These are phyloP conservation scores for Ispidina lecontei DNA, from an alignment of 2,797 vertebrate genomes.

Conservation along the genomic window DNA sequence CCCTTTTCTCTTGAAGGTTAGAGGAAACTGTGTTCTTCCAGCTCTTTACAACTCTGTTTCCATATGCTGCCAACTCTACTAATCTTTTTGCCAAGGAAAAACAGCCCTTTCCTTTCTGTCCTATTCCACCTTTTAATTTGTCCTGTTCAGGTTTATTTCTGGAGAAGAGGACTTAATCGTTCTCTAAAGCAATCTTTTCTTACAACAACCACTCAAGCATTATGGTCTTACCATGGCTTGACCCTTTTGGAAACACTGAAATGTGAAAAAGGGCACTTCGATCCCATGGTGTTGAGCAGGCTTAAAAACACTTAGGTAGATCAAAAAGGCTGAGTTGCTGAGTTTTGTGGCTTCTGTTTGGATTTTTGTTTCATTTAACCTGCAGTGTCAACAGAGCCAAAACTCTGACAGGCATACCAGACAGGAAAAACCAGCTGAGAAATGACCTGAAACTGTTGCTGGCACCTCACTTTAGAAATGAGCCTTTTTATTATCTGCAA, in stretches of 20 bases:
- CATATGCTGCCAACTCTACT: background rate
- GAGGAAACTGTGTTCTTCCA: constrained; percentile 8
- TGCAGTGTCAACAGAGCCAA: constrained; percentile 12
- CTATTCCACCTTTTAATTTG: background rate
- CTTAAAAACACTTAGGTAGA: constrained; percentile 20
- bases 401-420: background rate
- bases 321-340: background rate
- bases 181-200: background rate
- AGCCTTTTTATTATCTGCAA: background rate
- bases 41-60: background rate
- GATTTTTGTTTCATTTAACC: constrained; percentile 42
- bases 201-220: background rate
- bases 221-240: background rate
- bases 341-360: constrained; percentile 40
- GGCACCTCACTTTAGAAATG: background rate
- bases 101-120: background rate
- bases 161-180: background rate
- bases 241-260: background rate
- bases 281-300: constrained; percentile 6
- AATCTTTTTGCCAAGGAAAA: background rate
- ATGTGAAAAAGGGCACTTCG: background rate
- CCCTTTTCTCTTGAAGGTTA: background rate
- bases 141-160: background rate
- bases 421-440: constrained; percentile 12
- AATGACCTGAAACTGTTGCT: constrained; percentile 32